phyloP scores from a whole-genome alignment of 2,888 invertebrate species.

The Lydus trimaculatus region DNA sequence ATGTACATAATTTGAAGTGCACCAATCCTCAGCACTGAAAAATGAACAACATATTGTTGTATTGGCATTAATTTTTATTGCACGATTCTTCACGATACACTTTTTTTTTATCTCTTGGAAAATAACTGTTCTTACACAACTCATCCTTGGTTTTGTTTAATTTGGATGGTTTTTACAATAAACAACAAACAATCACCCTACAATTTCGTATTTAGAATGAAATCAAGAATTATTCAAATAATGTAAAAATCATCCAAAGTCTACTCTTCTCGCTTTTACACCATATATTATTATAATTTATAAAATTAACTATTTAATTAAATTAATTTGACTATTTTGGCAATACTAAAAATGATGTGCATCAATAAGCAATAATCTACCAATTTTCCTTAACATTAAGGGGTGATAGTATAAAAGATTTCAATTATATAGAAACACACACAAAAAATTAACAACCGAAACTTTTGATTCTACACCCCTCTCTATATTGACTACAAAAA shows the following conservation, averaged over 20 bases:
- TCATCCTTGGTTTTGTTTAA: constrained; percentile 28
- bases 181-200: neutral
- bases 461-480: constrained; percentile 19
- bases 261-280: constrained; percentile 25
- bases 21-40: constrained; percentile 61
- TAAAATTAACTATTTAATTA: constrained; percentile 20
- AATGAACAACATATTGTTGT: constrained; percentile 48
- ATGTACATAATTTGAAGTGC: constrained; percentile 61
- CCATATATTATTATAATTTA: constrained; percentile 22
- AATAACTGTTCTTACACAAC: constrained; percentile 62
- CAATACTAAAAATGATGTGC: constrained; percentile 23
- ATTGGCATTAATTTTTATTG: constrained; percentile 58
- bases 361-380: constrained; percentile 16
- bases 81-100: constrained; percentile 54
- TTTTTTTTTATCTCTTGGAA: constrained; percentile 58
- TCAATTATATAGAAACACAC: neutral
- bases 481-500: constrained; percentile 1
- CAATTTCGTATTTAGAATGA: too few species aligned
- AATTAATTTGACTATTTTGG: constrained; percentile 28
- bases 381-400: neutral
- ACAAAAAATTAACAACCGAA: constrained; percentile 10
- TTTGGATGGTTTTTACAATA: constrained; percentile 30
- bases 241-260: constrained; percentile 35
- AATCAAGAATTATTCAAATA: neutral
- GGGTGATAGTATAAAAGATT: constrained; percentile 8